Evolutionary conservation across 2,113 vertebrate species (phyloP).

Genomic region (Microcebus ravelobensis): DNA sequence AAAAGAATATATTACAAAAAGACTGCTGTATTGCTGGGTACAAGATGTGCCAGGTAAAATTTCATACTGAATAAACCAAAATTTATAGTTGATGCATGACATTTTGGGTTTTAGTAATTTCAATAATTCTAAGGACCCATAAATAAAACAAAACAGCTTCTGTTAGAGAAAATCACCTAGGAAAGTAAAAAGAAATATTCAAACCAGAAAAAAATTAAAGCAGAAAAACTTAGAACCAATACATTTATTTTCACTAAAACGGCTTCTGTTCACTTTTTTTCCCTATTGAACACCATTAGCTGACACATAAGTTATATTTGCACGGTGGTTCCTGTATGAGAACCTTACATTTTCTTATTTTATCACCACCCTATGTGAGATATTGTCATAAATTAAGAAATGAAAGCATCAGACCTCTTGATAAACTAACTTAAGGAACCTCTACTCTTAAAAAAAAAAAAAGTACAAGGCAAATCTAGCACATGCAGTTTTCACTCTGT

Average conservation of each 20-base stretch:
- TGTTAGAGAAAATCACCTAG: neutral
- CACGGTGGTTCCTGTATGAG: neutral
- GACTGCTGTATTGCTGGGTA: neutral
- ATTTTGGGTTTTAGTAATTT: neutral
- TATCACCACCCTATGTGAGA: neutral
- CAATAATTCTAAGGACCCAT: neutral
- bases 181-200: neutral
- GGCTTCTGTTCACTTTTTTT: neutral
- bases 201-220: conserved; percentile 23
- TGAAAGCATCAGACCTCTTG: neutral
- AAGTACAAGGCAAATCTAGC: neutral
- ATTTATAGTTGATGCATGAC: neutral
- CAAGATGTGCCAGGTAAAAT: neutral
- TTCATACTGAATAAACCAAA: neutral
- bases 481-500: neutral
- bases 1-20: neutral
- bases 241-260: neutral
- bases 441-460: neutral
- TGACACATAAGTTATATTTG: neutral
- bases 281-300: neutral
- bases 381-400: conserved; percentile 21
- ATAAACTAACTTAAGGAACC: neutral
- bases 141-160: conserved; percentile 35
- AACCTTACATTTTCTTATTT: neutral
- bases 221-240: neutral